Evolutionary conservation across 2,888 invertebrate genomes (phyloP), one percentile per base, ranked within the genome.

Genomic region (Scaptomyza polygonia): DNA sequence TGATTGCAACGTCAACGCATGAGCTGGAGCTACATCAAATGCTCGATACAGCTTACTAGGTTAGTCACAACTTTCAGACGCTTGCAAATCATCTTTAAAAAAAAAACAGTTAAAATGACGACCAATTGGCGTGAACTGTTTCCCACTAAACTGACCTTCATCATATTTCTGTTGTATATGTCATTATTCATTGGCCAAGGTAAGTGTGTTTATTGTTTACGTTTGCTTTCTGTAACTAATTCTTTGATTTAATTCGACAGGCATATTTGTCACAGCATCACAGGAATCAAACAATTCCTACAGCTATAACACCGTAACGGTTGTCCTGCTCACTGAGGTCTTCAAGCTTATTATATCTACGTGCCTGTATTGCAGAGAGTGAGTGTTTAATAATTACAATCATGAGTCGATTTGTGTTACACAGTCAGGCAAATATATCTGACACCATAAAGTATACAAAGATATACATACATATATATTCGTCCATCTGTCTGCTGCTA

Each of bases 121-220:
- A 89, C 90, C 29, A 90, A 92, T 86, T 94, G 93, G 92, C 91
- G 92, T 53, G 96, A 96, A 89, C 92, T 98, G 75, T 98, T 98
- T 92, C 97, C 98, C 12, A 96, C 96, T 66, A 95, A 94, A 92
- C 93, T 95, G 88, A 97, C 96, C 88, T 94, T 95, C 85, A 91
- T 96, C 49, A 95, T 97, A 86, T 98, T 98, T 90, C 91, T 96
- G 47, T 92, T 96, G 27, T 98, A 98, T 88, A 97, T 98, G 93
- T 94, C 95, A 73, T 93, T 98, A 56, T 98, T 98, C 91, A 96
- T 98, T 54, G 97, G 96, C 90, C 98, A 98, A 95, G 98, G 98
- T 97, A 93, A 91, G 53, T 25, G 6, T 47, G 5, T 42, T 14
- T 6, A 0, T 25, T 4, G 1, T 25, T 34, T 14, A 5, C 40